phyloP scores from a whole-genome alignment of 1,140 invertebrate species.

The Subanguina moxae region DNA sequence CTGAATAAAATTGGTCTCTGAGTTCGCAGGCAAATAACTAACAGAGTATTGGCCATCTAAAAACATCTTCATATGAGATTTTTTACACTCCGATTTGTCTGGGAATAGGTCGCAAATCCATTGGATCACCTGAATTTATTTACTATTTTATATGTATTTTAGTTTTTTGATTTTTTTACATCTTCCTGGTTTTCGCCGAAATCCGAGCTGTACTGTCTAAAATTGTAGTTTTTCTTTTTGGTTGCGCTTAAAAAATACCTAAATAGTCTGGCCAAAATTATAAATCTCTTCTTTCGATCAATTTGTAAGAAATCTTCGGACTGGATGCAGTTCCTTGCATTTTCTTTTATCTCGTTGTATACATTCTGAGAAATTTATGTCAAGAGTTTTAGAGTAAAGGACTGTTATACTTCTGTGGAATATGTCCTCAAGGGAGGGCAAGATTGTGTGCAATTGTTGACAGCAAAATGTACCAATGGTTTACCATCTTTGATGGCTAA shows the following conservation, averaged over 20 bases:
- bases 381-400: conserved; percentile 1
- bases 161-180: conserved; percentile 38
- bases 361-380: conserved; percentile 22
- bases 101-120: conserved; percentile 59
- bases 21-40: conserved; percentile 60
- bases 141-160: conserved; percentile 3
- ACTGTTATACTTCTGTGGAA: conserved; percentile 54
- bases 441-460: conserved; percentile 61
- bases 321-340: conserved; percentile 53
- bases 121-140: conserved; percentile 54
- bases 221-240: background rate
- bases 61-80: conserved; percentile 56
- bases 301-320: conserved; percentile 58
- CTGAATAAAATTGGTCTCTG: conserved; percentile 58
- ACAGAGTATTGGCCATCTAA: conserved; percentile 58
- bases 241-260: conserved; percentile 47
- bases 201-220: conserved; percentile 59
- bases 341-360: conserved; percentile 29
- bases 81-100: conserved; percentile 55
- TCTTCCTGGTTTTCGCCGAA: conserved; percentile 61
- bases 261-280: conserved; percentile 61
- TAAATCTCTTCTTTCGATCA: conserved; percentile 55
- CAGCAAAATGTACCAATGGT: conserved; percentile 62
- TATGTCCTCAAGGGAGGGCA: conserved; percentile 62
- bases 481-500: conserved; percentile 58